These are phyloP conservation scores for Parazoanthus atlanticus DNA, from an alignment of 92 coral and sea anemone species.

Conservation along the genomic window DNA sequence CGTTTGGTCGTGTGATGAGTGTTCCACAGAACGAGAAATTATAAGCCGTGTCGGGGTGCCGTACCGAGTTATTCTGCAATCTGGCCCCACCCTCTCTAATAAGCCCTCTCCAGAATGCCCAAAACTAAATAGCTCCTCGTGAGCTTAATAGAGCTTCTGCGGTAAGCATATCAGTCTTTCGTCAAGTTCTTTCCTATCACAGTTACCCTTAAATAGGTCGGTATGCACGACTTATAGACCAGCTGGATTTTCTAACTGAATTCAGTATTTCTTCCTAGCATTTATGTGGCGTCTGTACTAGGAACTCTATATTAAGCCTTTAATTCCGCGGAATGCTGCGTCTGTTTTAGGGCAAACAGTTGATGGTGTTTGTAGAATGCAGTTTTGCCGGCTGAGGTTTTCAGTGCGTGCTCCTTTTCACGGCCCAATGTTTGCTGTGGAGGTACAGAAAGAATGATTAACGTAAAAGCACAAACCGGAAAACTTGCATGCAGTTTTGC, in stretches of 20 bases:
- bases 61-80: too few relatives aligned
- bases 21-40: too few relatives aligned
- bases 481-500: not conserved
- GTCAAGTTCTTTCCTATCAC: not conserved
- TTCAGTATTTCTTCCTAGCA: not conserved
- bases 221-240: not conserved
- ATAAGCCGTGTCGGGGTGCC: too few relatives aligned
- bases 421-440: conserved; percentile 34
- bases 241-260: too few relatives aligned
- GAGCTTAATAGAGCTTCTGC: too few relatives aligned
- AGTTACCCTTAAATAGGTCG: not conserved
- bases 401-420: conserved; percentile 28
- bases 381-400: conserved; percentile 46
- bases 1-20: too few relatives aligned
- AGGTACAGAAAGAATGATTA: not conserved
- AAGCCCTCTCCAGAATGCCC: too few relatives aligned
- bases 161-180: not conserved
- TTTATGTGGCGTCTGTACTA: not conserved
- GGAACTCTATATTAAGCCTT: conserved; percentile 11
- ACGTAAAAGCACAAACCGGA: not conserved
- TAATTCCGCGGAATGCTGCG: conserved; percentile 14
- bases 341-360: conserved; percentile 57
- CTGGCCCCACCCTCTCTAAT: too few relatives aligned
- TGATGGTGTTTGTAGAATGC: conserved; percentile 77
- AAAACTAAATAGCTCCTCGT: too few relatives aligned